A percentile compares a stretch with the other conserved stretches of the same genome.
phyloP scores from a whole-genome alignment of 1,140 invertebrate species.

The Apis florea region DNA sequence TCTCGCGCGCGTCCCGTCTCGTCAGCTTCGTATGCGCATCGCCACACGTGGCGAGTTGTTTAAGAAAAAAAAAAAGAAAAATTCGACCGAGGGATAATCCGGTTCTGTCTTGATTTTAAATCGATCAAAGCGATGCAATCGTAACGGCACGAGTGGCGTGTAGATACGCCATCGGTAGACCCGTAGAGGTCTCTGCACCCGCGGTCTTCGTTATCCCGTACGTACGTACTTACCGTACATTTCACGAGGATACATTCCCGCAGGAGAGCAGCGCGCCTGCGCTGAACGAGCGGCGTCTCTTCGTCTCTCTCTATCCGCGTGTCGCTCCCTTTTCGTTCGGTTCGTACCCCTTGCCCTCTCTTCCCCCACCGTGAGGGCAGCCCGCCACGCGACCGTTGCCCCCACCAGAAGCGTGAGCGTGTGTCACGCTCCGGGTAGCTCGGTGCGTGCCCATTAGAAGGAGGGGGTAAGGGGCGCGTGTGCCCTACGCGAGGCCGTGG shows the following conservation, averaged over 20 bases:
- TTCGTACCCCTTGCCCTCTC: slow-evolving; percentile 23
- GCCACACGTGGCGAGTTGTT: background rate
- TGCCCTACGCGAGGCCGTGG: slow-evolving; percentile 60
- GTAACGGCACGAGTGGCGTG: background rate
- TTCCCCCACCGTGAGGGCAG: slow-evolving; percentile 60
- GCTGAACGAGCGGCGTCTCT: slow-evolving; percentile 27
- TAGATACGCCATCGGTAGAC: background rate
- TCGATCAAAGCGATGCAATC: background rate
- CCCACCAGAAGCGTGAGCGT: slow-evolving; percentile 69
- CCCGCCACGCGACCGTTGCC: slow-evolving; percentile 77
- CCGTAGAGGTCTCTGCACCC: slow-evolving; percentile 53
- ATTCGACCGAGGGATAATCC: background rate
- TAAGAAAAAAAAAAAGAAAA: background rate
- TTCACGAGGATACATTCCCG: slow-evolving; percentile 48
- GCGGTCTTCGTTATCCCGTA: slow-evolving; percentile 58
- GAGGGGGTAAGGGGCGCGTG: slow-evolving; percentile 76
- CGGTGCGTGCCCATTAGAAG: slow-evolving; percentile 70
- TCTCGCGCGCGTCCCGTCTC: too few relatives aligned
- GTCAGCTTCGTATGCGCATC: background rate
- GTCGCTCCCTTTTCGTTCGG: slow-evolving; percentile 11
- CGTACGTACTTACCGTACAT: slow-evolving; percentile 47
- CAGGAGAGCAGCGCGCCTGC: slow-evolving; percentile 45
- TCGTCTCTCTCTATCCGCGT: slow-evolving; percentile 14
- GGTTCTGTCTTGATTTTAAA: background rate
- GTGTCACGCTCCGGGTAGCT: slow-evolving; percentile 76